These are phyloP conservation scores for Leptogaster cylindrica DNA, from an alignment of 2,888 invertebrate genomes.

Conservation along the genomic window DNA sequence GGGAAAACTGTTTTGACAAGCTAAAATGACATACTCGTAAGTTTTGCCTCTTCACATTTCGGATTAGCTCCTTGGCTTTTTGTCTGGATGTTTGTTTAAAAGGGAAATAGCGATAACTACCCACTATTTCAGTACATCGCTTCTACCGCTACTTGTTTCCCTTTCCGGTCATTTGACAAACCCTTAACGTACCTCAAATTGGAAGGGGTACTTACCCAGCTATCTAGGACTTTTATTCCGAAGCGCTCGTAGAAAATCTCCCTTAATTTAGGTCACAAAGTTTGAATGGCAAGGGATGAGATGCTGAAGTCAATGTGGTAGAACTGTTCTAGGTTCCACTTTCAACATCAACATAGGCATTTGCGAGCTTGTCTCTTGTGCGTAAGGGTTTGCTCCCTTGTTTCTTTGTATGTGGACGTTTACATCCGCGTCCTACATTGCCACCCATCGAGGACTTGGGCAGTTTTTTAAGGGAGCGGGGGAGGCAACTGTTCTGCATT, in stretches of 20 bases:
- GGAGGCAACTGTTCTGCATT: slow-evolving; percentile 1
- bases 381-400: too few species aligned
- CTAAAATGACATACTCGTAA: too few species aligned
- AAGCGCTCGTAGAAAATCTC: slow-evolving; percentile 29
- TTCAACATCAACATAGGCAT: too few species aligned
- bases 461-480: background rate
- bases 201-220: slow-evolving; percentile 14
- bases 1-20: too few species aligned
- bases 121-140: too few species aligned
- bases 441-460: background rate
- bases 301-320: background rate
- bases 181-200: slow-evolving; percentile 4
- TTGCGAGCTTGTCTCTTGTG: slow-evolving; percentile 32
- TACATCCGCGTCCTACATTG: background rate
- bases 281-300: slow-evolving; percentile 17
- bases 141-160: too few species aligned
- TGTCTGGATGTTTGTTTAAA: too few species aligned
- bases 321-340: too few species aligned
- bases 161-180: background rate
- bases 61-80: too few species aligned
- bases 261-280: slow-evolving; percentile 41
- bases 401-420: background rate
- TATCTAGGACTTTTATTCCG: slow-evolving; percentile 18
- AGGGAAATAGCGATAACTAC: too few species aligned
- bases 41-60: too few species aligned